Evolutionary conservation across 2,888 invertebrate genomes (phyloP).

Genomic region (Hemistola chrysoprasaria): DNA sequence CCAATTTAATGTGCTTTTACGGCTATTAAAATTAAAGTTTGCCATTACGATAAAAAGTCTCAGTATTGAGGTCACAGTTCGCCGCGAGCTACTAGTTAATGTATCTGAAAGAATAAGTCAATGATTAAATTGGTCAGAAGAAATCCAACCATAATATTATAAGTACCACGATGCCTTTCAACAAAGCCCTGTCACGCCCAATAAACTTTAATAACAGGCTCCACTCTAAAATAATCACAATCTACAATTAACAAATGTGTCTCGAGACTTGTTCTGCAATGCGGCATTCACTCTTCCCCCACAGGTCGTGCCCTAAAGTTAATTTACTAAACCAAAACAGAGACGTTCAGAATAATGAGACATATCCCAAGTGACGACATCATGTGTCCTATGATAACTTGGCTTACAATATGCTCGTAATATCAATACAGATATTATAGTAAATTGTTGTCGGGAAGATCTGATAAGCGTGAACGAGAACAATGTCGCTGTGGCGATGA

Average conservation of each 20-base stretch:
- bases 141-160: no score
- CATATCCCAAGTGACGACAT: slow-evolving; percentile 64
- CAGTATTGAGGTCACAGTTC: no score
- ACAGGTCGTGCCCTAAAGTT: slow-evolving; percentile 54
- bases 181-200: slow-evolving; percentile 11
- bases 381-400: slow-evolving; percentile 46
- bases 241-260: slow-evolving; percentile 52
- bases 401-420: slow-evolving; percentile 32
- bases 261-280: slow-evolving; percentile 64
- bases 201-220: slow-evolving; percentile 8
- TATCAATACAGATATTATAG: slow-evolving; percentile 49
- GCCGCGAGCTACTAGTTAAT: no score
- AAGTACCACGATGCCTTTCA: not conserved
- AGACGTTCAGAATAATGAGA: slow-evolving; percentile 67
- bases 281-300: slow-evolving; percentile 51
- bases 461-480: slow-evolving; percentile 38
- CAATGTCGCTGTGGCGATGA: slow-evolving; percentile 41
- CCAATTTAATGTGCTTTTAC: no score
- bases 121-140: no score
- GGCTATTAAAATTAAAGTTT: no score
- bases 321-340: slow-evolving; percentile 68
- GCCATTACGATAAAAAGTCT: no score
- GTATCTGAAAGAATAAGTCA: no score
- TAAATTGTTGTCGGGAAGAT: slow-evolving; percentile 44
- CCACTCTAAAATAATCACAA: slow-evolving; percentile 32